Conservation (phyloP, 2,888 invertebrate species). For the Athalia cordata region DNA sequence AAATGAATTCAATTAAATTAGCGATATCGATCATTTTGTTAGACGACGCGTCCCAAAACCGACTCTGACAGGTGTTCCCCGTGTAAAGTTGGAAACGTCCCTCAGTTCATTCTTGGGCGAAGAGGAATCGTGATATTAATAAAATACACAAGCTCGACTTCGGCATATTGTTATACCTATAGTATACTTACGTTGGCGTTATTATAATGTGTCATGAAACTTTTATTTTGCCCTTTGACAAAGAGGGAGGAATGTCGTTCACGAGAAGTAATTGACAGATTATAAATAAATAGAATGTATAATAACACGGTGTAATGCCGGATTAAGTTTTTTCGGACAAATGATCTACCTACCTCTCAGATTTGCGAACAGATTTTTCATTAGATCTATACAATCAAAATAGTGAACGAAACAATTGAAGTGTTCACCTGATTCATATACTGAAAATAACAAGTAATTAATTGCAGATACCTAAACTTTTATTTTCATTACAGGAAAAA, state of each 20-base stretch:
- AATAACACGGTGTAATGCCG: background rate
- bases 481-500: slow-evolving; percentile 51
- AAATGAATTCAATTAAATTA: slow-evolving; percentile 15
- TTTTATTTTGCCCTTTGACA: slow-evolving; percentile 14
- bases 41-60: slow-evolving; percentile 1
- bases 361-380: background rate
- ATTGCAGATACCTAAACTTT: background rate
- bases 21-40: slow-evolving; percentile 27
- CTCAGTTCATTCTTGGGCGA: background rate
- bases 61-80: background rate
- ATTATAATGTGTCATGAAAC: slow-evolving; percentile 30
- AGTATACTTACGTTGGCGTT: background rate
- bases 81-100: background rate
- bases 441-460: background rate
- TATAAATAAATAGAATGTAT: slow-evolving; percentile 4
- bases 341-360: background rate
- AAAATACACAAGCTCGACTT: slow-evolving; percentile 2
- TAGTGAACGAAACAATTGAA: background rate
- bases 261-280: slow-evolving; percentile 30
- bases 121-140: background rate
- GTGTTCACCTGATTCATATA: too few relatives aligned
- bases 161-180: background rate
- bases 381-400: background rate
- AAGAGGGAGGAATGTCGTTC: slow-evolving; percentile 22
- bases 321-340: background rate